Percentiles rank a stretch among this genome's conserved stretches.
These are phyloP conservation scores for Myotis yumanensis DNA, from an alignment of 2,113 vertebrate genomes.

Conservation along the genomic window DNA sequence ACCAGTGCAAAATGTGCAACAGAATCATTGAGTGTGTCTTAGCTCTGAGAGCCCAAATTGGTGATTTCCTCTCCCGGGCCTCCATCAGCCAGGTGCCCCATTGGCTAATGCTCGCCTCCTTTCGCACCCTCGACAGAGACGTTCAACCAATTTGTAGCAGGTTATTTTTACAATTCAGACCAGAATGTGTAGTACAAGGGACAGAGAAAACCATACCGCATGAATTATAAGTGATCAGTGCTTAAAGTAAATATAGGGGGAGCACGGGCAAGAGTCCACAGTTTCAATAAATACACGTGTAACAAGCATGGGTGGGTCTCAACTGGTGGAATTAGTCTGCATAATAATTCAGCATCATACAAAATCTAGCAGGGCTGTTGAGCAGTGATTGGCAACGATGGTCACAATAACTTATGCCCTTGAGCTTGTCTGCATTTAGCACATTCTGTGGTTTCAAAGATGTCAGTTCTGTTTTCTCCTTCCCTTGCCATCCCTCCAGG, in stretches of 20 bases:
- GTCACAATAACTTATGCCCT: constrained; percentile 81
- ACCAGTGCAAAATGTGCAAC: constrained; percentile 80
- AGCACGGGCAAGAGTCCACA: constrained; percentile 81
- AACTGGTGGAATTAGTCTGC: constrained; percentile 76
- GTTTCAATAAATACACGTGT: constrained; percentile 81
- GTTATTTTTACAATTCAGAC: constrained; percentile 80
- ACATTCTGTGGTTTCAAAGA: constrained; percentile 76
- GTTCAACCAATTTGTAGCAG: constrained; percentile 77
- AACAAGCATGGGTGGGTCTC: constrained; percentile 76
- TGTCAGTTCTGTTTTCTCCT: constrained; percentile 68
- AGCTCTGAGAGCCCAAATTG: constrained; percentile 60
- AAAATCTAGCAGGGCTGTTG: constrained; percentile 80
- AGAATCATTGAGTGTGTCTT: constrained; percentile 67
- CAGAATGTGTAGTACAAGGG: constrained; percentile 80
- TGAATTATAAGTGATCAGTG: constrained; percentile 81
- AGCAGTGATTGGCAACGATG: constrained; percentile 78
- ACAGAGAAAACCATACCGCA: constrained; percentile 79
- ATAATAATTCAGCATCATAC: constrained; percentile 81
- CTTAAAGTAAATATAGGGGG: constrained; percentile 83
- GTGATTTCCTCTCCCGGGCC: constrained; percentile 41
- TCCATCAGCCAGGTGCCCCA: constrained; percentile 48
- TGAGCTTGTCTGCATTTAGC: constrained; percentile 76
- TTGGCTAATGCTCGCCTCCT: constrained; percentile 61
- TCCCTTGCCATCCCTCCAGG: constrained; percentile 62
- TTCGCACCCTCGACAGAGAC: constrained; percentile 78